These are phyloP conservation scores for Ursus arctos DNA, from an alignment of 2,113 vertebrate genomes.

Conservation along the genomic window DNA sequence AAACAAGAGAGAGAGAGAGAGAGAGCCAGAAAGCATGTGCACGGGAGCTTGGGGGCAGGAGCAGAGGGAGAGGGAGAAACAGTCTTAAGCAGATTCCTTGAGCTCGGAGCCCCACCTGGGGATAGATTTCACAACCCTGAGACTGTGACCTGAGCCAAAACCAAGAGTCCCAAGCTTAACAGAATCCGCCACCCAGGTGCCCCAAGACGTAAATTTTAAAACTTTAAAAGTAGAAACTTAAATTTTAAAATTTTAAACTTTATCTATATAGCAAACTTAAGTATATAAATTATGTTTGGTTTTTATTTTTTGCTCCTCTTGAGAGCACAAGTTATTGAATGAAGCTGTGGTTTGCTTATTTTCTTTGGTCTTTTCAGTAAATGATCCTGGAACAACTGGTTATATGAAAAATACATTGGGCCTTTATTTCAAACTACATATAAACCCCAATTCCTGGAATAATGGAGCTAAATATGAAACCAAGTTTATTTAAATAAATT, in stretches of 20 bases:
- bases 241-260: background rate
- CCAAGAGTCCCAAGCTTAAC: background rate
- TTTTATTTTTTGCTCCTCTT: background rate
- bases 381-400: background rate
- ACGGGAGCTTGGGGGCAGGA: rapidly evolving
- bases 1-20: background rate
- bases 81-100: background rate
- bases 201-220: background rate
- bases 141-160: background rate
- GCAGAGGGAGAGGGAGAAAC: background rate
- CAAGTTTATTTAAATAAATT: background rate
- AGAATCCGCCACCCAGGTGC: background rate
- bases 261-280: background rate
- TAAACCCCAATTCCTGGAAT: background rate
- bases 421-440: background rate
- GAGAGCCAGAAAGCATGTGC: background rate
- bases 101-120: background rate
- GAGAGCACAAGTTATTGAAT: background rate
- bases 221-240: too few relatives aligned
- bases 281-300: background rate
- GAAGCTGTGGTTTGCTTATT: background rate
- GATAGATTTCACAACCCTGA: background rate
- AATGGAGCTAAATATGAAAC: background rate
- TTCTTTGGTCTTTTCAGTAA: background rate
- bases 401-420: background rate